Evolutionary conservation across 2,888 invertebrate genomes (phyloP).

Genomic region (Dynastes grantii): DNA sequence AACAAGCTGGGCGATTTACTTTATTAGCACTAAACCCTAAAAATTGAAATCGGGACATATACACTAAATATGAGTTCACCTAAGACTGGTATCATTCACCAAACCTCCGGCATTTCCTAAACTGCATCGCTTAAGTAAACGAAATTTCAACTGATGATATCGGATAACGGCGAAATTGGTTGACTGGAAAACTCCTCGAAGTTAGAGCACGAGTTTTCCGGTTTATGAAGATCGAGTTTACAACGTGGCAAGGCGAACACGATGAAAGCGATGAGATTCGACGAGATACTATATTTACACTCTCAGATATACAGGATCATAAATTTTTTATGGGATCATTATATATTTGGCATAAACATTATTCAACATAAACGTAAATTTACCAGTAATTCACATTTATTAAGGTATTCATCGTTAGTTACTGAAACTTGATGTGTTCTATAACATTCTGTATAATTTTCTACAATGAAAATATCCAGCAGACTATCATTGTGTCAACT

Average conservation of each 20-base stretch:
- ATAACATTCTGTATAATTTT: background rate
- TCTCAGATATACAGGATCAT: conserved; percentile 1
- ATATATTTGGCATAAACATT: conserved; percentile 17
- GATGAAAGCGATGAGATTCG: conserved; percentile 17
- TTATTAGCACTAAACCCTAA: too few relatives aligned
- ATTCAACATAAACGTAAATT: background rate
- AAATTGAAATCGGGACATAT: too few relatives aligned
- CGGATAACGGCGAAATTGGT: conserved; percentile 20
- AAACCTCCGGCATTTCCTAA: background rate
- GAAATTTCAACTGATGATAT: conserved; percentile 25
- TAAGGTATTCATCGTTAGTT: background rate
- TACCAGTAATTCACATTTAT: background rate
- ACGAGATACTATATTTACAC: conserved; percentile 8
- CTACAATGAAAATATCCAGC: too few relatives aligned
- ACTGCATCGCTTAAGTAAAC: conserved; percentile 28
- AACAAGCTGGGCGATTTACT: too few relatives aligned
- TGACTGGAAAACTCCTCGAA: conserved; percentile 20
- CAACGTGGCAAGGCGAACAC: conserved; percentile 12
- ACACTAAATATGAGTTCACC: background rate
- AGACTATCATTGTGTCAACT: too few relatives aligned
- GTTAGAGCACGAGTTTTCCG: conserved; percentile 1
- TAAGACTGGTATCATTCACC: background rate
- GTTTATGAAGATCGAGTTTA: conserved; percentile 39
- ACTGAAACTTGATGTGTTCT: background rate
- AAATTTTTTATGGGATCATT: conserved; percentile 8